These are phyloP conservation scores for Camponotus pennsylvanicus DNA, from an alignment of 1,140 invertebrate genomes.

Conservation along the genomic window DNA sequence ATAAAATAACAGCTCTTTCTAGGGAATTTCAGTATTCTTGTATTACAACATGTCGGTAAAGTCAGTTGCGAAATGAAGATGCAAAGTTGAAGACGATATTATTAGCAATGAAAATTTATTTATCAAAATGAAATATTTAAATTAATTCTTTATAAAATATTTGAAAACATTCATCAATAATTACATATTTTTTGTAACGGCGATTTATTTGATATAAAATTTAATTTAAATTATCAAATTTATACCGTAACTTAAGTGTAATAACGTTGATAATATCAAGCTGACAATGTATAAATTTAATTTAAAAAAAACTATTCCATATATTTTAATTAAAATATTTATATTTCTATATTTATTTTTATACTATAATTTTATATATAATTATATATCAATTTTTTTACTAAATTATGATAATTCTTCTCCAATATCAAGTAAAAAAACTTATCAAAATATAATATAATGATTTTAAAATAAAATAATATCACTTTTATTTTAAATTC, in stretches of 20 bases:
- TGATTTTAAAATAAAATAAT: background rate
- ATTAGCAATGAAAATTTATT: background rate
- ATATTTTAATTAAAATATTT: too few species aligned
- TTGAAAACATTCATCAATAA: conserved; percentile 2
- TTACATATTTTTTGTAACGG: background rate
- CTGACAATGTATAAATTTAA: background rate
- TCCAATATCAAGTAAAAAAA: background rate
- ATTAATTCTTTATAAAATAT: background rate
- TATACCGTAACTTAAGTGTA: background rate
- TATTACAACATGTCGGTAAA: conserved; percentile 42
- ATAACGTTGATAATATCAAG: background rate
- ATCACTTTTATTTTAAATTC: conserved; percentile 4
- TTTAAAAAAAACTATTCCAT: background rate
- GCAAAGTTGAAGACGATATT: background rate
- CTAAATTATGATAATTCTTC: too few species aligned
- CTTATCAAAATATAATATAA: background rate
- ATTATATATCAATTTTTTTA: too few species aligned
- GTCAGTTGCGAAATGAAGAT: background rate
- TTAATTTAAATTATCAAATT: background rate
- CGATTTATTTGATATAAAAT: background rate
- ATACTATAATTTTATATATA: too few species aligned
- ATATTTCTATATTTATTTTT: too few species aligned
- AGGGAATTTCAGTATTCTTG: conserved; percentile 25
- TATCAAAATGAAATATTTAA: conserved; percentile 7
- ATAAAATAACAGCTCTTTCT: background rate